Conservation (phyloP, 2,113 vertebrate genomes). For the Cyprinodon brontotheroides region DNA sequence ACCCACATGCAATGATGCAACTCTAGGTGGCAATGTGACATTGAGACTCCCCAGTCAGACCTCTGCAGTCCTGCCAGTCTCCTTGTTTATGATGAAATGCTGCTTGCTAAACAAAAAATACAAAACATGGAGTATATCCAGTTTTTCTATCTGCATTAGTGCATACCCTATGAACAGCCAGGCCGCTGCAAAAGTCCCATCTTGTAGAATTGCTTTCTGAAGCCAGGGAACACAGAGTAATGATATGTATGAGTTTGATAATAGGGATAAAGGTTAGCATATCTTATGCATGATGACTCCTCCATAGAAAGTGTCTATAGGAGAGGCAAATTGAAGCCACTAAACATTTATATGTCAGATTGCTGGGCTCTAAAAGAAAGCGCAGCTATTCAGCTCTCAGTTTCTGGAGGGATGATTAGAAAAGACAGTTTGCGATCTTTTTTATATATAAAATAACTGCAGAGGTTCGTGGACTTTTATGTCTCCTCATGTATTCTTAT, state of each 20-base stretch:
- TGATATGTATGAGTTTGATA: constrained; percentile 17
- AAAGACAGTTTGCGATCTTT: constrained; percentile 26
- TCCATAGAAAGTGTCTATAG: constrained; percentile 15
- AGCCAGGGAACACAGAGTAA: not conserved
- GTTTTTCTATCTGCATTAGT: constrained; percentile 1
- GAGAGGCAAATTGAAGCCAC: constrained; percentile 16
- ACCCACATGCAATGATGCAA: constrained; percentile 49
- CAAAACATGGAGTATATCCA: not conserved
- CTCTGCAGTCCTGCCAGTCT: not conserved
- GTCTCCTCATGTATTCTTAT: not conserved
- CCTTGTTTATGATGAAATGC: not conserved
- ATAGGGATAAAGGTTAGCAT: constrained; percentile 18
- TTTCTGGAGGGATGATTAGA: constrained; percentile 16
- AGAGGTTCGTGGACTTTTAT: constrained; percentile 1
- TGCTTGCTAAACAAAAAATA: not conserved
- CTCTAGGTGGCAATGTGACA: constrained; percentile 59
- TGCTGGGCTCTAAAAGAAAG: not conserved
- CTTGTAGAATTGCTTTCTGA: constrained; percentile 11
- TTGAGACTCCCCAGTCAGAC: constrained; percentile 11
- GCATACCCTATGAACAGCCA: not conserved
- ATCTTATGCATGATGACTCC: not conserved
- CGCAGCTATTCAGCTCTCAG: constrained; percentile 3
- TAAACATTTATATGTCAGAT: constrained; percentile 42
- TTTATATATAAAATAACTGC: constrained; percentile 29
- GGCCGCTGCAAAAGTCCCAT: constrained; percentile 2